These are phyloP conservation scores for Laupala kohalensis DNA, from an alignment of 1,140 invertebrate species.

Conservation along the genomic window DNA sequence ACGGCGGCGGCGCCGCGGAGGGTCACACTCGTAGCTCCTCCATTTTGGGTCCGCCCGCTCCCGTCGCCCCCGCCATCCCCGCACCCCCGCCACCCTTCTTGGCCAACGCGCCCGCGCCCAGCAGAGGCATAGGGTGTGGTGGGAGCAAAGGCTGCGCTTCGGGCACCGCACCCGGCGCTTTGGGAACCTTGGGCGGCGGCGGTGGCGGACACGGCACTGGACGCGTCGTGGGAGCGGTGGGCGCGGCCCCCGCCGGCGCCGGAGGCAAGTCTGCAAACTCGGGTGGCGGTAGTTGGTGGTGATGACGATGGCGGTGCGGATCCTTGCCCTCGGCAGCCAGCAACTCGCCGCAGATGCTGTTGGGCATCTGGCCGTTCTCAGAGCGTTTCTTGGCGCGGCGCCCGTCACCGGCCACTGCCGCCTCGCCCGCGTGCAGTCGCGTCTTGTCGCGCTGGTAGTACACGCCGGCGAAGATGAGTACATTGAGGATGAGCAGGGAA, in stretches of 20 bases:
- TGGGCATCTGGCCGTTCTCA: constrained; percentile 72
- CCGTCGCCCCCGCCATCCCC: not conserved
- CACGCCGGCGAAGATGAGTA: constrained; percentile 84
- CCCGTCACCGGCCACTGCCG: constrained; percentile 33
- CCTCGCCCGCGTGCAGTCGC: constrained; percentile 42
- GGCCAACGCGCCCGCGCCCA: constrained; percentile 3
- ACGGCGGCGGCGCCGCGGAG: not conserved
- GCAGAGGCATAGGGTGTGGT: constrained; percentile 8
- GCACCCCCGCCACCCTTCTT: constrained; percentile 5
- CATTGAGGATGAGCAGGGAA: constrained; percentile 75
- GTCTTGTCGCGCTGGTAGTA: constrained; percentile 86
- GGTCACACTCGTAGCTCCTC: constrained; percentile 13
- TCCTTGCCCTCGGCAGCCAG: constrained; percentile 38
- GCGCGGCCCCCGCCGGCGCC: constrained; percentile 27
- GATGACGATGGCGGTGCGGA: constrained; percentile 51
- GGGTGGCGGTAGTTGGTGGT: constrained; percentile 61
- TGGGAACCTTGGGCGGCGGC: constrained; percentile 42
- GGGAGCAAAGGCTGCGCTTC: constrained; percentile 10
- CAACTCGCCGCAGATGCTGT: constrained; percentile 66
- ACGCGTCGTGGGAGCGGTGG: constrained; percentile 38
- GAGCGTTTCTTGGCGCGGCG: constrained; percentile 51
- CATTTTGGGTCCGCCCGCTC: constrained; percentile 4
- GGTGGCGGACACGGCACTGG: constrained; percentile 31
- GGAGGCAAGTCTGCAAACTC: constrained; percentile 63
- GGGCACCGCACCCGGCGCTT: constrained; percentile 28